These are phyloP conservation scores for Thereva nobilitata DNA, from an alignment of 2,888 invertebrate species.

Conservation along the genomic window DNA sequence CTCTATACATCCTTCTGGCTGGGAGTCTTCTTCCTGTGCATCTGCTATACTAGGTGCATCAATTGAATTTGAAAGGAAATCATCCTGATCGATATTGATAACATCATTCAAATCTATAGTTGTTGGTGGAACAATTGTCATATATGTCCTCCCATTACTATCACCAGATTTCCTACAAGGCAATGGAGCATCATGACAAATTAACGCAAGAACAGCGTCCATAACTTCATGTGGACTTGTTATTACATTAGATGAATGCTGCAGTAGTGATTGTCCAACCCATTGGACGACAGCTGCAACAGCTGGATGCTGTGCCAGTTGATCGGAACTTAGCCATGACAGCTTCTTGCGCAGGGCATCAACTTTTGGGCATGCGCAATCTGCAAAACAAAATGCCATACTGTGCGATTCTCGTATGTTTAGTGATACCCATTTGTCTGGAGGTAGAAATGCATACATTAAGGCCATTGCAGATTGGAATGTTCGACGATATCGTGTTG, in stretches of 20 bases:
- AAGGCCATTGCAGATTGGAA: conserved; percentile 88
- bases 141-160: conserved; percentile 20
- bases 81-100: conserved; percentile 59
- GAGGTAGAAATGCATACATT: conserved; percentile 71
- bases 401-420: conserved; percentile 76
- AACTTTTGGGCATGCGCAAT: conserved; percentile 74
- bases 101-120: conserved; percentile 55
- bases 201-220: conserved; percentile 81
- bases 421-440: conserved; percentile 68
- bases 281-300: conserved; percentile 71
- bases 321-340: conserved; percentile 63
- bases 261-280: conserved; percentile 66
- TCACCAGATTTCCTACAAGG: conserved; percentile 65
- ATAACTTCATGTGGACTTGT: conserved; percentile 68
- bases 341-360: conserved; percentile 60
- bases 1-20: conserved; percentile 63
- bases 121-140: conserved; percentile 42
- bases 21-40: conserved; percentile 50
- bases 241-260: conserved; percentile 64
- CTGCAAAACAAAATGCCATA: conserved; percentile 81
- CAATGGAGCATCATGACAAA: conserved; percentile 80
- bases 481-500: conserved; percentile 85
- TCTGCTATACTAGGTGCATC: conserved; percentile 41
- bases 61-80: conserved; percentile 46
- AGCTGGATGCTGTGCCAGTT: conserved; percentile 74